Base-by-base conservation (phyloP, 1,140 invertebrate genomes). In the Eurosta solidaginis region DNA sequence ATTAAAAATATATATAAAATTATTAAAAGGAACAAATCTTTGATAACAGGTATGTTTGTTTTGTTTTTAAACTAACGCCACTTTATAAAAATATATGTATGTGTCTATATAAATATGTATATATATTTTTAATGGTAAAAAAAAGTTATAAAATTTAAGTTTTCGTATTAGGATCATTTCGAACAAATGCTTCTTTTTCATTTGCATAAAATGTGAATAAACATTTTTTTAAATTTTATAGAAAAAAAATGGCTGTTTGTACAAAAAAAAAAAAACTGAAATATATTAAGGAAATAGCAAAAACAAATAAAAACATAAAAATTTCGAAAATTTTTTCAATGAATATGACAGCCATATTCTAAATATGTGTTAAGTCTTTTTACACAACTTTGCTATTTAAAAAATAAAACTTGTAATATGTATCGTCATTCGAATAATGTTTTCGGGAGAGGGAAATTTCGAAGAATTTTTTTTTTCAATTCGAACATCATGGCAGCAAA, bases 1-100 rank as follows among this genome's bases (percentile, higher is more conserved):
- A 7, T 22, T 74, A 76, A 33, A 52, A 76, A 74, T 45, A 40
- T 44, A 74, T 42, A 74, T 25, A 44, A 74, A 12, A 22, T 36
- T 36, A 7, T 9, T 22, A 25, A 40, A 68, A 68, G 59, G 59
- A 68, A 68, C 59, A 20, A 68, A 40, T 59, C 14, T 42, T 68
- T 68, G 50, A 5, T 40, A 7, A 68, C 36, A 5, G 1, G n/a
- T 68, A 33, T 36, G 29, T 68, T 9, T 33, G 22, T 3, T 68
- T 68, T 22, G n/a, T 68, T 40, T n/a, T 22, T 68, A 5, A 22
- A 10, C 12, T 36, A 20, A 29, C 10, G 20, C 17, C 40, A 45
- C 7, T 74, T 74, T 74, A 74, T 74, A 74, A 45, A 74, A 45
- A 74, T 74, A 74, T 47, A 47, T 74, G 10, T 27, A 25, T 14